A percentile compares a stretch with the other conserved stretches of the same genome.
These are phyloP conservation scores for Drosophila athabasca DNA, from an alignment of 1,140 invertebrate genomes.

Conservation along the genomic window DNA sequence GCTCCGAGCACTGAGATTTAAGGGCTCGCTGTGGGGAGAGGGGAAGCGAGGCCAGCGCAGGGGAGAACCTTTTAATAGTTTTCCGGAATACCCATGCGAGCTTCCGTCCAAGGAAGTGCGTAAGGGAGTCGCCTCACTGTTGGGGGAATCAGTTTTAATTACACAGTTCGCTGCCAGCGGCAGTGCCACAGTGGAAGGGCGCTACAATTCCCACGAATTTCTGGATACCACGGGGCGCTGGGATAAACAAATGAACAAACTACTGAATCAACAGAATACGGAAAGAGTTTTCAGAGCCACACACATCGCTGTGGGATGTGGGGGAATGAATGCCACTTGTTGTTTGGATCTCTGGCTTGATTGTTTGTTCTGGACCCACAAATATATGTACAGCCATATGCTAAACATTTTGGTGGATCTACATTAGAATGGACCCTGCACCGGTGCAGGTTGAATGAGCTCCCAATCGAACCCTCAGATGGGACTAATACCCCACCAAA, in stretches of 20 bases:
- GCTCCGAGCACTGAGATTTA: no score
- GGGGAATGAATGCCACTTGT: slow-evolving; percentile 45
- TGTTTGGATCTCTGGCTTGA: slow-evolving; percentile 18
- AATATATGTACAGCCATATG: slow-evolving; percentile 5
- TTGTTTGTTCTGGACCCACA: slow-evolving; percentile 14
- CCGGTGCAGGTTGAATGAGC: slow-evolving; percentile 9
- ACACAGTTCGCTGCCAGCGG: slow-evolving; percentile 34
- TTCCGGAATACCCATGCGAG: slow-evolving; percentile 63
- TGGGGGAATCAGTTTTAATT: slow-evolving; percentile 56
- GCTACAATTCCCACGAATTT: slow-evolving; percentile 56
- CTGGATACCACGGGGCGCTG: slow-evolving; percentile 2
- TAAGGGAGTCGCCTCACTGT: slow-evolving; percentile 46
- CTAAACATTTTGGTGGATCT: no score
- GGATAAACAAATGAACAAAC: slow-evolving; percentile 28
- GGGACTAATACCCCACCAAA: neutral
- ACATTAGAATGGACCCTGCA: slow-evolving; percentile 3
- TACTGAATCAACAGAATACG: slow-evolving; percentile 63
- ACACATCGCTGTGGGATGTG: slow-evolving; percentile 26
- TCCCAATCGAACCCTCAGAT: slow-evolving; percentile 2
- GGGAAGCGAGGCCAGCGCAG: slow-evolving; percentile 47
- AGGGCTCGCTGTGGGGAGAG: slow-evolving; percentile 16
- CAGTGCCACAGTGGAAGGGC: neutral
- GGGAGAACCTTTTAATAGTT: slow-evolving; percentile 75
- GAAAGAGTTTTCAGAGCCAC: slow-evolving; percentile 35
- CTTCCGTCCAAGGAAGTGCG: slow-evolving; percentile 75